Percentiles rank a stretch among this genome's conserved stretches.
phyloP scores from a whole-genome alignment of 2,797 vertebrate species.

The Sylvia borin region DNA sequence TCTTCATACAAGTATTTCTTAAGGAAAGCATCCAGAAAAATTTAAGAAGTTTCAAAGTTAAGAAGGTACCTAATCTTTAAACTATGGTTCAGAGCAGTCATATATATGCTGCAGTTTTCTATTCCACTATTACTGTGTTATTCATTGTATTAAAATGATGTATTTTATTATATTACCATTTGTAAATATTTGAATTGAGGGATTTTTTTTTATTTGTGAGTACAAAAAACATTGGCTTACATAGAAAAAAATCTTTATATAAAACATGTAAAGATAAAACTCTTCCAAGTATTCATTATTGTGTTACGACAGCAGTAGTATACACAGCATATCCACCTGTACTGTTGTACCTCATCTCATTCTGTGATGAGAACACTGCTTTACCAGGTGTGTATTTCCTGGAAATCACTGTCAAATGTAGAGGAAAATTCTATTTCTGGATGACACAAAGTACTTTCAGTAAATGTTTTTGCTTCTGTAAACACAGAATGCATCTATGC shows the following conservation, averaged over 20 bases:
- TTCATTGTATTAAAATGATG: not conserved
- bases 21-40: not conserved
- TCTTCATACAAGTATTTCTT: not conserved
- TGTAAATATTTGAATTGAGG: not conserved
- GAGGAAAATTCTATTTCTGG: not conserved
- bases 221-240: not conserved
- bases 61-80: not conserved
- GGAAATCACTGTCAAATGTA: not conserved
- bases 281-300: not conserved
- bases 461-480: not conserved
- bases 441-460: not conserved
- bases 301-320: not conserved
- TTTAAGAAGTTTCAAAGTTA: not conserved
- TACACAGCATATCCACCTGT: not conserved
- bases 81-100: not conserved
- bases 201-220: not conserved
- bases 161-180: not conserved
- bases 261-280: not conserved
- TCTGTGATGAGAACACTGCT: not conserved
- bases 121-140: not conserved
- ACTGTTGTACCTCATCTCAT: not conserved
- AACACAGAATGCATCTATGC: not conserved
- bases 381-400: not conserved
- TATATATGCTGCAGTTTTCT: not conserved
- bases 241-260: not conserved